Base-by-base conservation (phyloP, 2,888 invertebrate species). In the Mythimna impura region DNA sequence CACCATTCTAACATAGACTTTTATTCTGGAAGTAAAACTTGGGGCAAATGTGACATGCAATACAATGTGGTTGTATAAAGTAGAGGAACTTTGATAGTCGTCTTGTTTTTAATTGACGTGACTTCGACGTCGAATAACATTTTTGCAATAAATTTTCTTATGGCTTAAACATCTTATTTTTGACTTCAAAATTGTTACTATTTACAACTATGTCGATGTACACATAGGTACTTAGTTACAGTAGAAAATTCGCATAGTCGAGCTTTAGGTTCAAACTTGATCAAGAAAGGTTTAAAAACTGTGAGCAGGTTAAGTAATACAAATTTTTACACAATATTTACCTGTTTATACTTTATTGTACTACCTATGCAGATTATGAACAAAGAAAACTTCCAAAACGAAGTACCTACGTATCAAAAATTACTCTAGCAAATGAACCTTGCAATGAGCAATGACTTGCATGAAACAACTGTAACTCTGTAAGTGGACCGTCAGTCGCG, bases 71-170 rank as follows among this genome's bases (percentile, higher is more conserved):
- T 57, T 25, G 34, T 34, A 17, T 58, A 71, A 40, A 57, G 43
- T 61, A 47, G 9, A 22, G 52, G 25, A 61, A 68, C 43, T 63
- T 47, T 74, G 20, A 62, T 58, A 8, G 20, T 63, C 17, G 57
- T 58, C 30, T 58, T 47, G 47, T 55, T 80, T 63, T 55, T 60
- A 55, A 79, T 73, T 80, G 36, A 55, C 30, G 22, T 54, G 40
- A 55, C 20, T 22, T 54, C 22, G 25, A 22, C 8, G 22, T n/a
- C 3, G 25, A 12, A 40, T 55, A 55, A 54, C 4, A 20, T 60
- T 63, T 72, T 72, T 7, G 6, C 3, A 43, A 20, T 20, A 36
- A 40, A 36, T 30, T 8, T 78, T 52, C 14, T 61, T 61, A 30
- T 60, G 20, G 34, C 22, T 40, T 40, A 25, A 12, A 4, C 47